phyloP scores from a whole-genome alignment of 2,888 invertebrate species.

The Gari tellinella region DNA sequence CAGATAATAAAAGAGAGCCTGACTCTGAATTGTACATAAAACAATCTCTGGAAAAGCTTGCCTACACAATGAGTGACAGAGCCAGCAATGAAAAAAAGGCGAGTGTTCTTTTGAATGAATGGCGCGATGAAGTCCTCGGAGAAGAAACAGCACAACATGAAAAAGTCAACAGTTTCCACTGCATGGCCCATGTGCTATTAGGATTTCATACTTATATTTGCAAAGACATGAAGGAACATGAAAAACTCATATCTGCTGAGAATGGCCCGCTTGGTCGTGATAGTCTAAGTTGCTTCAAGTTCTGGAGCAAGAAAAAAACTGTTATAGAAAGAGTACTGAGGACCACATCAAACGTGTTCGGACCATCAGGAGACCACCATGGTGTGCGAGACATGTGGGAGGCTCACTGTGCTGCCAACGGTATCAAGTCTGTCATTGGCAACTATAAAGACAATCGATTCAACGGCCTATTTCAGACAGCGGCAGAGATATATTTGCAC shows the following conservation, averaged over 20 bases:
- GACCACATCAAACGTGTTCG: conserved; percentile 47
- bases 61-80: too few species aligned
- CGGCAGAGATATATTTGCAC: conserved; percentile 11
- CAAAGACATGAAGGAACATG: conserved; percentile 17
- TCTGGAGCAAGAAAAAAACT: conserved; percentile 39
- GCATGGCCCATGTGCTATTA: conserved; percentile 58
- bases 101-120: conserved; percentile 1
- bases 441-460: conserved; percentile 58
- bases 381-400: conserved; percentile 44
- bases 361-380: conserved; percentile 44
- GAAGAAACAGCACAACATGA: neutral
- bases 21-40: too few species aligned
- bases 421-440: conserved; percentile 44
- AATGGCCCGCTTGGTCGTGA: conserved; percentile 44
- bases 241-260: conserved; percentile 5
- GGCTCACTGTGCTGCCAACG: conserved; percentile 35
- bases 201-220: conserved; percentile 35
- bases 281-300: conserved; percentile 25
- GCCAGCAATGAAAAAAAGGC: neutral
- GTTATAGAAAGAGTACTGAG: conserved; percentile 30
- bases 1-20: too few species aligned
- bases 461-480: conserved; percentile 53
- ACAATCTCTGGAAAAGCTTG: too few species aligned
- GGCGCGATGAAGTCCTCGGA: conserved; percentile 3
- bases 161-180: conserved; percentile 29